A percentile compares a stretch with the other conserved stretches of the same genome.
These are phyloP conservation scores for Fringilla coelebs DNA, from an alignment of 2,797 vertebrate genomes.

Conservation along the genomic window DNA sequence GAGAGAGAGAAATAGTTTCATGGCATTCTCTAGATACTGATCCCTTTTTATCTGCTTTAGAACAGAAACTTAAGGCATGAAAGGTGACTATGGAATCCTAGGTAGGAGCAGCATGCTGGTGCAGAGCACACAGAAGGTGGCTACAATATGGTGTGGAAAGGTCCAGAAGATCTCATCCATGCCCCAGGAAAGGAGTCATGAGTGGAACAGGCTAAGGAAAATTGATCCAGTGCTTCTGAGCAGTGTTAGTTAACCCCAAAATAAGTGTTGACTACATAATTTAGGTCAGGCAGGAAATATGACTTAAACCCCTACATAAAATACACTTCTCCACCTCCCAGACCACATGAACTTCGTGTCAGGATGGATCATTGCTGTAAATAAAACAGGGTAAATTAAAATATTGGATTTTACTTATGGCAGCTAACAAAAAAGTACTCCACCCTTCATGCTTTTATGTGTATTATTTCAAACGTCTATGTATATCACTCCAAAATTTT, in stretches of 20 bases:
- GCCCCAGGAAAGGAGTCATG: neutral
- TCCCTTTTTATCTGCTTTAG: neutral
- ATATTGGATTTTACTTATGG: neutral
- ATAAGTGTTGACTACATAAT: neutral
- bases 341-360: neutral
- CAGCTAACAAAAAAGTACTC: neutral
- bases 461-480: neutral
- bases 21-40: neutral
- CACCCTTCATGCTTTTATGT: neutral
- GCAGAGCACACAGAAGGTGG: fast-evolving
- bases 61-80: neutral
- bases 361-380: neutral
- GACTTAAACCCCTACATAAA: neutral
- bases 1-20: neutral
- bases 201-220: neutral
- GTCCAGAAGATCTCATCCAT: neutral
- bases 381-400: neutral
- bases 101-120: neutral
- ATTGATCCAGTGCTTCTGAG: neutral
- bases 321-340: neutral
- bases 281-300: neutral
- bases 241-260: neutral
- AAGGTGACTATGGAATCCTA: neutral
- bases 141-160: neutral
- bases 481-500: neutral